Base-by-base conservation (phyloP, 2,113 vertebrate species). In the Hepsetus odoe region DNA sequence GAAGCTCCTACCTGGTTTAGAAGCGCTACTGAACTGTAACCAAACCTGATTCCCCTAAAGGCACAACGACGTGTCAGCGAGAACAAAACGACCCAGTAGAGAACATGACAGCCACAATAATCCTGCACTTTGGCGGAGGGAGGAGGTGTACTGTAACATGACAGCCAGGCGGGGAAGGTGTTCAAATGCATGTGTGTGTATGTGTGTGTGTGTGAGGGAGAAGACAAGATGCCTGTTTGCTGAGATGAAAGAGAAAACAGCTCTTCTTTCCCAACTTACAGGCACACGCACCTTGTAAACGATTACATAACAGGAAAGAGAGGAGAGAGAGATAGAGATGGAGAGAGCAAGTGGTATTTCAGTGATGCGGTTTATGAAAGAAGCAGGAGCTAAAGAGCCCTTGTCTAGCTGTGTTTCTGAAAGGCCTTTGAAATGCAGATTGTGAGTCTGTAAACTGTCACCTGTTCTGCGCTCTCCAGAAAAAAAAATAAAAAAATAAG, bases 341-440 rank as follows among this genome's bases (percentile, higher is more conserved):
- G 26, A 42, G 70, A 73, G 61, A 4, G 61, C 33, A n/a, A 58
- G 65, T 32, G 58, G 65, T 78, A 71, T 67, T 72, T 76, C 82
- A 64, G 53, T n/a, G 49, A 67, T 62, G 51, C 53, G 49, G 62
- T 69, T 61, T 79, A 32, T 82, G 76, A 80, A 80, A 76, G 81
- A 40, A 44, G 76, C 59, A 64, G 32, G 46, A 81, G 78, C 79
- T 71, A 65, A 79, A 77, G 72, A 75, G 61, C 82, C 68, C 82
- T 83, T 32, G 10, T 79, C 72, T 75, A 72, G 66, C 66, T 22
- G 81, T 46, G 76, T 73, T 74, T 73, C 70, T 78, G 44, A 67
- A 77, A 18, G 66, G 68, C 79, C 87, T 92, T 90, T 91, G 89
- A 90, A 90, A 90, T 89, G 87, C 89, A 92, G 91, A 92, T 91